phyloP scores from a whole-genome alignment of 2,797 vertebrate genomes.

The Thripadectes ignobilis region DNA sequence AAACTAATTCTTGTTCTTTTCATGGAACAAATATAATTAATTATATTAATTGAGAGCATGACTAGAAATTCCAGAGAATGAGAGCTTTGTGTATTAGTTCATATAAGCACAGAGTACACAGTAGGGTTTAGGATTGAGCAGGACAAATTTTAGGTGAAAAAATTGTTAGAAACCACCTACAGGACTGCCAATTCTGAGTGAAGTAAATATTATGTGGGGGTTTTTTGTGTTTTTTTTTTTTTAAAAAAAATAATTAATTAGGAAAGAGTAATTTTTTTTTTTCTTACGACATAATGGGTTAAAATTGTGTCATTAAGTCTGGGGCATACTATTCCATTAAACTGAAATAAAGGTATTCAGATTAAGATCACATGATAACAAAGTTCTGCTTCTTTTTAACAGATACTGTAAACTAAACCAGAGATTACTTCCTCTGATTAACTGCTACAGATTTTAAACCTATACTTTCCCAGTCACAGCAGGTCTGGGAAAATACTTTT shows the following conservation, averaged over 20 bases:
- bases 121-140: background rate
- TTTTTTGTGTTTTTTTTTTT: background rate
- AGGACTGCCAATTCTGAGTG: background rate
- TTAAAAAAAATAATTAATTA: background rate
- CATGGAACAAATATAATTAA: background rate
- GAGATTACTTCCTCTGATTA: background rate
- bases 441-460: background rate
- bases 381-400: background rate
- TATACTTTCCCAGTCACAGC: background rate
- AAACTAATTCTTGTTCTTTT: background rate
- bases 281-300: accelerated
- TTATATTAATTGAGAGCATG: background rate
- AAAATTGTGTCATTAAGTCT: background rate
- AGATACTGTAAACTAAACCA: background rate
- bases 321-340: background rate
- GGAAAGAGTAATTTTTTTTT: background rate
- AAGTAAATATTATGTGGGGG: background rate
- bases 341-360: background rate
- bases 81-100: background rate
- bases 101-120: background rate
- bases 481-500: background rate
- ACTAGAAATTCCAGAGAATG: background rate
- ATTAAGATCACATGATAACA: background rate
- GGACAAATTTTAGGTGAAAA: background rate
- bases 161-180: background rate